Percentiles rank a stretch among this genome's conserved stretches.
Evolutionary conservation across 2,113 vertebrate genomes (phyloP).

Genomic region (Nesospiza acunhae): DNA sequence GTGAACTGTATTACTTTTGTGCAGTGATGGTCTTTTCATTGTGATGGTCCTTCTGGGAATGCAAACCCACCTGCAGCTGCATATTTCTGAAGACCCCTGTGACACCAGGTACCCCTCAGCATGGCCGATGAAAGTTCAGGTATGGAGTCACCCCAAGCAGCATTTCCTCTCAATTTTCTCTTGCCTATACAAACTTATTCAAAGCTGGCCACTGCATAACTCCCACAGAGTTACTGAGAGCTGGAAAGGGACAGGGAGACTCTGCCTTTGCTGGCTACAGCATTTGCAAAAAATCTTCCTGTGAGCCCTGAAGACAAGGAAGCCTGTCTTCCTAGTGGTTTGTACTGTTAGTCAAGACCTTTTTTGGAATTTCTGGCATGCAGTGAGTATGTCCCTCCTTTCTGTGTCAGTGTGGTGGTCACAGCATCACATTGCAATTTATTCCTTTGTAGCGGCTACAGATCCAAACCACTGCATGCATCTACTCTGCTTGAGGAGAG

Average conservation of each 20-base stretch:
- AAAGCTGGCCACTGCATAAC: background rate
- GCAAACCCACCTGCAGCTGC: background rate
- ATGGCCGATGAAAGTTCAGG: background rate
- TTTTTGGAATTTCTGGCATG: background rate
- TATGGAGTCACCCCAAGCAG: background rate
- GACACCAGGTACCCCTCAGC: background rate
- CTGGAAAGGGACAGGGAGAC: background rate
- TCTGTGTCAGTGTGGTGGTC: background rate
- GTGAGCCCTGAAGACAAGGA: background rate
- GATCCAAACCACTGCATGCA: background rate
- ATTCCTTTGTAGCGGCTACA: background rate
- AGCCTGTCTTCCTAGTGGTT: background rate
- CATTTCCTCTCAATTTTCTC: background rate
- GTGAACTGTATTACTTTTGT: background rate
- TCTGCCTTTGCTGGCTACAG: background rate
- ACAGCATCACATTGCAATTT: background rate
- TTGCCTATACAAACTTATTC: background rate
- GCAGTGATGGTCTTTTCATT: background rate
- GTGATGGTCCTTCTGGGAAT: background rate
- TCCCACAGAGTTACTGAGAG: background rate
- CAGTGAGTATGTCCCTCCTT: fast-evolving
- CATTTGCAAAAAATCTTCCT: background rate
- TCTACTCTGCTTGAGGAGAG: background rate
- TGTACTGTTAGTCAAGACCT: fast-evolving
- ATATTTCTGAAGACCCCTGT: background rate